A percentile compares a stretch with the other conserved stretches of the same genome.
These are phyloP conservation scores for Antrozous pallidus DNA, from an alignment of 2,797 vertebrate species.

Conservation along the genomic window DNA sequence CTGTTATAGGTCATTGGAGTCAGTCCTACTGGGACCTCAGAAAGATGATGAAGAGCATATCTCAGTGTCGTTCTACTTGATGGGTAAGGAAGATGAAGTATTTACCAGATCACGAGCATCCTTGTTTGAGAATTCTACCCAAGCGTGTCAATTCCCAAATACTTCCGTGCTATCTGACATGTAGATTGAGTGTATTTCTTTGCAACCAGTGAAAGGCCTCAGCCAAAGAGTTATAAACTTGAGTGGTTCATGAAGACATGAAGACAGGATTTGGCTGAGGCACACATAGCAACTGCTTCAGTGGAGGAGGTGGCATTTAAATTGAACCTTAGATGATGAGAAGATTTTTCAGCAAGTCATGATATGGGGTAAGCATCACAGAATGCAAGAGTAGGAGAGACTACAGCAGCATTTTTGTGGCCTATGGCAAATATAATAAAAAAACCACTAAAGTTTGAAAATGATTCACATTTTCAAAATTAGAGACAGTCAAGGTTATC, in stretches of 20 bases:
- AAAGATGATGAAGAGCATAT: not conserved
- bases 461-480: constrained; percentile 69
- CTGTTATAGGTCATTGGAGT: not conserved
- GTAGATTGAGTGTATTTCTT: not conserved
- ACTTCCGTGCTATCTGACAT: not conserved
- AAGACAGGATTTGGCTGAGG: constrained; percentile 24
- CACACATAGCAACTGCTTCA: constrained; percentile 41
- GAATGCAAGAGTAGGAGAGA: constrained; percentile 34
- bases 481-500: constrained; percentile 62
- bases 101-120: not conserved
- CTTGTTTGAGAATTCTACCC: not conserved
- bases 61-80: not conserved
- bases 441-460: constrained; percentile 46
- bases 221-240: constrained; percentile 4
- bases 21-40: not conserved
- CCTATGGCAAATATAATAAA: constrained; percentile 56
- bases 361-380: constrained; percentile 43
- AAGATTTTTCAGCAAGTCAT: constrained; percentile 52
- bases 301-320: constrained; percentile 64
- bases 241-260: not conserved
- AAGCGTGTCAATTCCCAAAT: not conserved
- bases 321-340: constrained; percentile 57
- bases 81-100: not conserved
- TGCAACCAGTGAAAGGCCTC: not conserved
- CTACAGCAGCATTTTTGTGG: constrained; percentile 36